These are phyloP conservation scores for Aricia agestis DNA, from an alignment of 1,140 invertebrate species.

Conservation along the genomic window DNA sequence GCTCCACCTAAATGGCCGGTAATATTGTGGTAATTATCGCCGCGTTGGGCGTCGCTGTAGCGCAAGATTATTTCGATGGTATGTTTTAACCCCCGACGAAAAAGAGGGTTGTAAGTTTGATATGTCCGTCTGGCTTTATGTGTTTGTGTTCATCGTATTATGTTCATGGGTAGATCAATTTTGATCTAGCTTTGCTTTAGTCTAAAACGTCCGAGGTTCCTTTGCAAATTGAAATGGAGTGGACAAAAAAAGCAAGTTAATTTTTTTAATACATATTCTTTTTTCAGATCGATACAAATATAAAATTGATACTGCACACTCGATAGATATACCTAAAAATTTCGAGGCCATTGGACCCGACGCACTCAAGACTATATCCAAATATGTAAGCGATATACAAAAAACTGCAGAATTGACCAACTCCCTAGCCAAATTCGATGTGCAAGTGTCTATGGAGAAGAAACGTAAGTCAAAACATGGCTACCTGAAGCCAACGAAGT, in stretches of 20 bases:
- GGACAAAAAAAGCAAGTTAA: too few species aligned
- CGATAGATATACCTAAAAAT: slow-evolving; percentile 49
- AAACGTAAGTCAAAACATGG: slow-evolving; percentile 33
- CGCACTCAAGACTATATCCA: slow-evolving; percentile 41
- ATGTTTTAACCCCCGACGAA: slow-evolving; percentile 13
- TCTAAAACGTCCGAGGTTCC: too few species aligned
- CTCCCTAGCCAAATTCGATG: slow-evolving; percentile 44
- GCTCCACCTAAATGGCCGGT: slow-evolving; percentile 28
- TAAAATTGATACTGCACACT: slow-evolving; percentile 35
- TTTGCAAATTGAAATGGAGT: too few species aligned
- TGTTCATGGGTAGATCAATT: too few species aligned
- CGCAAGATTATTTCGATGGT: slow-evolving; percentile 46
- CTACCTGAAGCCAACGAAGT: slow-evolving; percentile 34
- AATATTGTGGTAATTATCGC: slow-evolving; percentile 19
- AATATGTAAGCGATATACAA: slow-evolving; percentile 49
- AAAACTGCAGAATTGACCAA: slow-evolving; percentile 43
- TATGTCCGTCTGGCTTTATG: too few species aligned
- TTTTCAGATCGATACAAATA: slow-evolving; percentile 46
- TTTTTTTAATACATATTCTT: slow-evolving; percentile 14
- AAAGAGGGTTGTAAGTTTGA: too few species aligned
- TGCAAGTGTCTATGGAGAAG: slow-evolving; percentile 40
- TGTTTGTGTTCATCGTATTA: too few species aligned
- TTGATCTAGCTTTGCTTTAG: too few species aligned
- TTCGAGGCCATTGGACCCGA: slow-evolving; percentile 52
- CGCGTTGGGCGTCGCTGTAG: slow-evolving; percentile 29